Base-by-base conservation (phyloP, 2,797 vertebrate species). In the Bradypodion pumilum region DNA sequence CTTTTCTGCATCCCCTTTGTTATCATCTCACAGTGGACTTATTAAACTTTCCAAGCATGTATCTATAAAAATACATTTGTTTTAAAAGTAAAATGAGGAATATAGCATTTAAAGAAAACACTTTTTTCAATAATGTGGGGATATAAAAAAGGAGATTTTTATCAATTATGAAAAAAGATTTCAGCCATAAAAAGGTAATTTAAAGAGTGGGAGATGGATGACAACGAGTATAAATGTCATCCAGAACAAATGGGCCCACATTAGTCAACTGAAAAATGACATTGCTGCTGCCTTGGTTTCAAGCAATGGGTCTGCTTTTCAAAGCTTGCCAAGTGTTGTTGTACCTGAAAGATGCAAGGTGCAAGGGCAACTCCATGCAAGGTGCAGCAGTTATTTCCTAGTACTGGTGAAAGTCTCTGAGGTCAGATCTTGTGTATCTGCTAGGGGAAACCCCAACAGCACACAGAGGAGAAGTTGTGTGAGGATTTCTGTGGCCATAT, bases 111-210 rank as follows among this genome's bases (percentile, higher is more conserved):
- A 94, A 93, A 93, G 93, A 44, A 37, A 49, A 76, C 2, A 86
- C 59, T 76, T 90, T 90, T 91, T 87, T 85, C 6, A 92, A 92
- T 95, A 95, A 94, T 90, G 88, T 5, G 1, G 23, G 87, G n/a
- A 91, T 90, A 94, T 95, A 94, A 94, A 94, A 94, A 95, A 92
- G 91, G 89, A 96, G 95, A 96, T 96, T 95, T 95, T 95, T 95
- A 95, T 96, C 95, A 95, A 95, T 95, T 96, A 95, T 93, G 92
- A 93, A 91, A 82, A 94, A 92, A 91, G 88, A 94, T 93, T 95
- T 95, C 84, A 92, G 94, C 93, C 89, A 94, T 94, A 94, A 95
- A 95, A 93, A 92, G 92, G 93, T 94, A 95, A 94, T 95, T 95
- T 95, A 95, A 94, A 82, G 87, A 95, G 93, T 85, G 85, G 89